These are phyloP conservation scores for Elephantulus edwardii DNA, from an alignment of 2,113 vertebrate genomes.

Conservation along the genomic window DNA sequence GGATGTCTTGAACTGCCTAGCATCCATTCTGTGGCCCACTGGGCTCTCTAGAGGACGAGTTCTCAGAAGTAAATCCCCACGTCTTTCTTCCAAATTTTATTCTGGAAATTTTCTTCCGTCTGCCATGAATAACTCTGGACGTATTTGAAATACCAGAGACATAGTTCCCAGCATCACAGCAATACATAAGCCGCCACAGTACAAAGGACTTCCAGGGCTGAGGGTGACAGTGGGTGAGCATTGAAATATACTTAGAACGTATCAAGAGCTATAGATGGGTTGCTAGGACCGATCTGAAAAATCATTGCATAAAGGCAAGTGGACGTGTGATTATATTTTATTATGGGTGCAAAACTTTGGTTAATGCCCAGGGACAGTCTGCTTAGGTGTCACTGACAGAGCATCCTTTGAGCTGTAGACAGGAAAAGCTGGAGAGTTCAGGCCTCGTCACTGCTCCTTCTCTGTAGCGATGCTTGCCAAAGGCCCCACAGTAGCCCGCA, in stretches of 20 bases:
- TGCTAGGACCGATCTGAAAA: neutral
- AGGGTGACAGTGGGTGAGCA: neutral
- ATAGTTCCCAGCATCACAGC: neutral
- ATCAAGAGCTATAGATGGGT: too few relatives aligned
- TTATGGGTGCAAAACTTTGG: neutral
- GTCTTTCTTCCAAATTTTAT: neutral
- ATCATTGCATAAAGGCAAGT: neutral
- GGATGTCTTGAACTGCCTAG: too few relatives aligned
- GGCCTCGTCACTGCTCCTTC: rapidly evolving
- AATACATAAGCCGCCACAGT: neutral
- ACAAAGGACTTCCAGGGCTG: neutral
- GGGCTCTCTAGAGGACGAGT: too few relatives aligned
- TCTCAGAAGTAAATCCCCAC: neutral
- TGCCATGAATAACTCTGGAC: neutral
- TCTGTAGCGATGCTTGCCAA: rapidly evolving
- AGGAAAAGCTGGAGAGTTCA: rapidly evolving
- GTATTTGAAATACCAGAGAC: neutral
- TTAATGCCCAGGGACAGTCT: neutral
- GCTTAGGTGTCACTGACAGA: rapidly evolving
- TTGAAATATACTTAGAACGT: neutral
- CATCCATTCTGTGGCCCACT: too few relatives aligned
- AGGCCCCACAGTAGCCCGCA: rapidly evolving
- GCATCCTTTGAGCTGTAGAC: rapidly evolving
- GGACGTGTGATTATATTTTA: neutral
- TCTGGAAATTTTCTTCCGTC: neutral